phyloP scores from a whole-genome alignment of 2,888 invertebrate genomes.

The Phrixothrix hirtus region DNA sequence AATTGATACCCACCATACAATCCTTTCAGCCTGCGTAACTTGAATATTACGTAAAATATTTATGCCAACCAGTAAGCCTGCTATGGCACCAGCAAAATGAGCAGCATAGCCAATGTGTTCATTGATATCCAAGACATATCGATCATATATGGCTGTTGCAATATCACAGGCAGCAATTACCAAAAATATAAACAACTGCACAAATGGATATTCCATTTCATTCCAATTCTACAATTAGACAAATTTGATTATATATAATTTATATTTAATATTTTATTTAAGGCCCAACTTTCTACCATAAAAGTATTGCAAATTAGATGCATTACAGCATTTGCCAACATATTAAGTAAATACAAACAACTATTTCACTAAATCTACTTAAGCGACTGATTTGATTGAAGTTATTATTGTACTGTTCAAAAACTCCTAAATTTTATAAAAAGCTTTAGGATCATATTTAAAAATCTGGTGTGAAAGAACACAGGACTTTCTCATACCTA shows the following conservation, averaged over 20 bases:
- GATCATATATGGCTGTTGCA: conserved; percentile 87
- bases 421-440: too few relatives aligned
- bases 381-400: too few relatives aligned
- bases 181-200: conserved; percentile 81
- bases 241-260: not conserved
- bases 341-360: too few relatives aligned
- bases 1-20: conserved; percentile 81
- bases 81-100: conserved; percentile 88
- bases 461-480: too few relatives aligned
- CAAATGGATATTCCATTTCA: conserved; percentile 92
- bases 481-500: too few relatives aligned
- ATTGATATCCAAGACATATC: conserved; percentile 70
- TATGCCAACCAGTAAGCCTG: conserved; percentile 73
- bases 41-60: conserved; percentile 79
- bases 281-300: too few relatives aligned
- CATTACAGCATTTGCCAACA: too few relatives aligned
- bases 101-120: conserved; percentile 92
- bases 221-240: conserved; percentile 78
- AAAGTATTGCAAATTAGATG: too few relatives aligned
- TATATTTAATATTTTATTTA: too few relatives aligned
- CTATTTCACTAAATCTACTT: too few relatives aligned
- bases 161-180: conserved; percentile 82
- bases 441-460: too few relatives aligned
- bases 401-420: too few relatives aligned
- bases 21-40: conserved; percentile 78